Evolutionary conservation across 1,140 invertebrate genomes (phyloP), one percentile per base, ranked within the genome.

Genomic region (Maniola jurtina): DNA sequence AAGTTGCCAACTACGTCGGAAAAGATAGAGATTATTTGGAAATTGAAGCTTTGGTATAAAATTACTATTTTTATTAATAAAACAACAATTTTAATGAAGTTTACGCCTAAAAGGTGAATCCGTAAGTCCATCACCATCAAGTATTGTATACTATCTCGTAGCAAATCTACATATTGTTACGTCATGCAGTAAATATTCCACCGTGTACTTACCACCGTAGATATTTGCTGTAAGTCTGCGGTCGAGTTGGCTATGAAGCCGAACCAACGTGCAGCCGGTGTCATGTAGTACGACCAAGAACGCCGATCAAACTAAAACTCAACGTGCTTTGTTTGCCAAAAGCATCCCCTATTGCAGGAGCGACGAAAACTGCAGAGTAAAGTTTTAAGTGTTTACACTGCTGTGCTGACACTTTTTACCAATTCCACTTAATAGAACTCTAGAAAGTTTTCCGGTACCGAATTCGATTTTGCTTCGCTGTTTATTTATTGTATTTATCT

Each of bases 301-400:
- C 13, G 52, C 52, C 52, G 52, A 55, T 55, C 52, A 55, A 55
- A 55, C 52, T 55, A 34, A 55, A 55, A 55, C 52, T 55, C 52
- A 34, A 34, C 52, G 52, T 55, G 25, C 52, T 13, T 34, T 55
- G 52, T 55, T 55, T 55, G 52, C 52, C 52, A 55, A 34, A 55
- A 55, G 25, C 52, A 55, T 34, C 52, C 11, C 16, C 11, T 55
- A 13, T 55, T 55, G 34, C 52, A 55, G 25, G 8, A 55, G 52
- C 52, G 52, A 55, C 52, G 52, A 34, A 34, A 55, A 25, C 25
- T 55, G 52, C 25, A 13, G 52, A 55, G 10, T 16, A 55, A 52
- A 55, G 52, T 55, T 55, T 55, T 55, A 55, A 55, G 52, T 55
- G 52, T 55, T 55, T 55, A 55, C 25, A 55, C 25, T 55, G 52